Conservation (phyloP, 2,888 invertebrate genomes). For the Elmis aenea region DNA sequence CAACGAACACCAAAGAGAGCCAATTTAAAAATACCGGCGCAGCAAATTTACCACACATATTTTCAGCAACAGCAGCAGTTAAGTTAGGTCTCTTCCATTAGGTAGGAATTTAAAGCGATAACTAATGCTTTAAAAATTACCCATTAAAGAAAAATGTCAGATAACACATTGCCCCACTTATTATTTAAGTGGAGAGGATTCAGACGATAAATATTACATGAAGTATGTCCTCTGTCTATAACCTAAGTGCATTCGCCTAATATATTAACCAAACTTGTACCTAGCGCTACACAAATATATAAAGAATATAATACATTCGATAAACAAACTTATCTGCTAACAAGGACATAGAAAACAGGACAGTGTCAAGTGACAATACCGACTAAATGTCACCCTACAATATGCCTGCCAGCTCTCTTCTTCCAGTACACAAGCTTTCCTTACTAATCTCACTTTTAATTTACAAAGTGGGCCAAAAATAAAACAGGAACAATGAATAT, state of each 20-base stretch:
- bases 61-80: constrained; percentile 5
- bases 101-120: constrained; percentile 12
- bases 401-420: no score
- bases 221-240: constrained; percentile 14
- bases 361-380: no score
- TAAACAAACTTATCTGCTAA: no score
- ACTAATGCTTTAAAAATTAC: constrained; percentile 22
- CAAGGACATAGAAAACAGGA: no score
- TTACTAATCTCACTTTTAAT: no score
- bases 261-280: constrained; percentile 11
- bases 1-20: no score
- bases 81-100: constrained; percentile 9
- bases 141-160: constrained; percentile 24
- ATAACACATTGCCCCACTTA: constrained; percentile 20
- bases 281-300: constrained; percentile 11
- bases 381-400: no score
- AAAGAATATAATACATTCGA: constrained; percentile 13
- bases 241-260: constrained; percentile 10
- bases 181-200: constrained; percentile 17
- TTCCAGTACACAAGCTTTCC: no score
- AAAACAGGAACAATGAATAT: no score
- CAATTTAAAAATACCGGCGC: constrained; percentile 6
- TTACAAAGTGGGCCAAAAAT: no score
- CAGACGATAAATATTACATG: constrained; percentile 15
- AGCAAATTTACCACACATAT: constrained; percentile 5